Evolutionary conservation across 2,113 vertebrate genomes (phyloP).

Genomic region (Heliornis fulica): DNA sequence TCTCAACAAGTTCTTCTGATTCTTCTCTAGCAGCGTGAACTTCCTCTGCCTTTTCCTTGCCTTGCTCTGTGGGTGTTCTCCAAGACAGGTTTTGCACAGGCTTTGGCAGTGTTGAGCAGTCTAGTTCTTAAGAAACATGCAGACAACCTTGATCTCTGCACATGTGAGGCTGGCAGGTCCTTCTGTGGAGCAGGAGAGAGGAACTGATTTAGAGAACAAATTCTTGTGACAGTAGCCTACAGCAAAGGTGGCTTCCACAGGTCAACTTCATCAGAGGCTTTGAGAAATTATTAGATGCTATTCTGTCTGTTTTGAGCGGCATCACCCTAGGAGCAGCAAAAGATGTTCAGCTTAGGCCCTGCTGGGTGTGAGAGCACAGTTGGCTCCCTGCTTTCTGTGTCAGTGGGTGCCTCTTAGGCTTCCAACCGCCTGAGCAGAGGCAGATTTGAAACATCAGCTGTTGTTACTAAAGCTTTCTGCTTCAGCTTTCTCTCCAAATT

Average conservation of each 20-base stretch:
- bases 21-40: neutral
- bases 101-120: neutral
- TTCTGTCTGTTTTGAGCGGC: neutral
- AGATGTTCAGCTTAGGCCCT: neutral
- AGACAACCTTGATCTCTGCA: neutral
- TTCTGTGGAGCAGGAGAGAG: neutral
- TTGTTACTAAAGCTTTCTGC: neutral
- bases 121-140: neutral
- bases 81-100: neutral
- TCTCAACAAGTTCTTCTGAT: neutral
- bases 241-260: neutral
- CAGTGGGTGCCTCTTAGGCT: neutral
- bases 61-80: neutral
- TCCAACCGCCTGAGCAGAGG: neutral
- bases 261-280: neutral
- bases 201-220: neutral
- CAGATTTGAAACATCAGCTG: neutral
- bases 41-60: neutral
- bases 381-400: neutral
- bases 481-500: neutral
- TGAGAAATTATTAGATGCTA: neutral
- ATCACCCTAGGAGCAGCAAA: neutral
- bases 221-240: neutral
- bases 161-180: rapidly evolving
- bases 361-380: neutral